Evolutionary conservation across 2,888 invertebrate species (phyloP), one percentile per base, ranked within the genome.

Genomic region (Eupithecia centaureata): DNA sequence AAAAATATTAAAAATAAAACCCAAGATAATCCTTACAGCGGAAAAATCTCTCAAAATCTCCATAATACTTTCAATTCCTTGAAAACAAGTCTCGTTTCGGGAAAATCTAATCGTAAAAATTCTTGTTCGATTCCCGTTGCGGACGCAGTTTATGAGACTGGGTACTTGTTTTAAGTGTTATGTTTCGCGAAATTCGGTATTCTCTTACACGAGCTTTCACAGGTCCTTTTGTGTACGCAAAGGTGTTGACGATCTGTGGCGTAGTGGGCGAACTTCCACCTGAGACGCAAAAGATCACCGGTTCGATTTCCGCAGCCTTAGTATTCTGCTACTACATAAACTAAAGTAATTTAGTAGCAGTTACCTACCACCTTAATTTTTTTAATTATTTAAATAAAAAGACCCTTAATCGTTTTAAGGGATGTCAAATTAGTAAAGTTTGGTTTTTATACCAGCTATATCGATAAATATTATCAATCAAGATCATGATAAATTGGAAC

Each of bases 71-170:
- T 73, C 66, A 69, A 70, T 73, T 79, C 75, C 68, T 66, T 76
- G 70, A 57, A 65, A 65, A 56, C 66, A 70, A 66, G 73, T 65
- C 63, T 71, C 73, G 68, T 81, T 83, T 79, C 79, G 80, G 81
- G 86, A 85, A 86, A 87, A 86, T 87, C 81, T 86, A 90, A 90
- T 87, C 86, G 84, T 81, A 76, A 84, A 86, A 84, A 86, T 86
- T 82, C 82, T 85, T 84, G 76, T 79, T 80, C 76, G 79, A 79
- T 79, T 83, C 81, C 73, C 77, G 79, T 81, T 81, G 78, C 57
- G 74, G 77, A 68, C 71, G 68, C 75, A 76, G 73, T 75, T 72
- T 61, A 70, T 63, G 58, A 69, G 63, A 63, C 61, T 38, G 58
- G 54, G 38, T 68, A 67, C 64, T 67, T 56, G 65, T 56, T 57